Conservation (phyloP, 1,140 invertebrate genomes). For the Drosophila busckii region DNA sequence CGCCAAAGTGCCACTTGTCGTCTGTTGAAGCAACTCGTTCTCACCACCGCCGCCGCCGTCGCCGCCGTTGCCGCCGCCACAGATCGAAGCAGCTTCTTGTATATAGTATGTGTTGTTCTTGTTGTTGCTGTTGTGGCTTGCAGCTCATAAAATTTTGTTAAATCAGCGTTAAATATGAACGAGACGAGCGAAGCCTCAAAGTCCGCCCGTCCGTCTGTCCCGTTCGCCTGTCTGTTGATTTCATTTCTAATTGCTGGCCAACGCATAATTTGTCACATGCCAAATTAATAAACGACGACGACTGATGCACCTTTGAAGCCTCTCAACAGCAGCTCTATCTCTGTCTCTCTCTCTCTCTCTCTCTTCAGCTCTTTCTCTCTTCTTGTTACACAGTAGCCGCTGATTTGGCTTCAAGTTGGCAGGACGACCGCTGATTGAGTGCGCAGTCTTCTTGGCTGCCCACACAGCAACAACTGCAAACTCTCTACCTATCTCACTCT, state of each 20-base stretch:
- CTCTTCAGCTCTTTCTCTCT: neutral
- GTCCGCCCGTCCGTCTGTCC: no score
- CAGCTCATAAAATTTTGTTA: conserved; percentile 66
- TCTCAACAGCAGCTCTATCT: conserved; percentile 1
- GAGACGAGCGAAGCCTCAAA: conserved; percentile 28
- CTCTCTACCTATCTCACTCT: no score
- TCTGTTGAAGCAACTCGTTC: conserved; percentile 61
- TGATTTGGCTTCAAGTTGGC: conserved; percentile 62
- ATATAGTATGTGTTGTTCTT: no score
- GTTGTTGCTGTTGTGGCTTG: conserved; percentile 64
- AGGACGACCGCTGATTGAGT: conserved; percentile 53
- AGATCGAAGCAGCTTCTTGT: no score
- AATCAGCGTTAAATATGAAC: conserved; percentile 56
- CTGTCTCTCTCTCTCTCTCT: neutral
- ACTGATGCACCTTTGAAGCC: conserved; percentile 17
- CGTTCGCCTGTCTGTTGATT: conserved; percentile 49
- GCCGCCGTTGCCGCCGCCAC: neutral
- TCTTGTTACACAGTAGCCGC: conserved; percentile 44
- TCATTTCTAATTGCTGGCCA: conserved; percentile 68
- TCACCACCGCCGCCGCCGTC: neutral
- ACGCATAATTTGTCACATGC: conserved; percentile 74
- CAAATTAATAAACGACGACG: conserved; percentile 65
- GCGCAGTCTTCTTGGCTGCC: conserved; percentile 19
- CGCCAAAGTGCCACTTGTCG: conserved; percentile 75
- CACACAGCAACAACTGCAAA: no score